Evolutionary conservation across 53 echinoderm and acorn worm genomes (phyloP), one percentile per base, ranked within the genome.

Genomic region (Patiria pectinifera): DNA sequence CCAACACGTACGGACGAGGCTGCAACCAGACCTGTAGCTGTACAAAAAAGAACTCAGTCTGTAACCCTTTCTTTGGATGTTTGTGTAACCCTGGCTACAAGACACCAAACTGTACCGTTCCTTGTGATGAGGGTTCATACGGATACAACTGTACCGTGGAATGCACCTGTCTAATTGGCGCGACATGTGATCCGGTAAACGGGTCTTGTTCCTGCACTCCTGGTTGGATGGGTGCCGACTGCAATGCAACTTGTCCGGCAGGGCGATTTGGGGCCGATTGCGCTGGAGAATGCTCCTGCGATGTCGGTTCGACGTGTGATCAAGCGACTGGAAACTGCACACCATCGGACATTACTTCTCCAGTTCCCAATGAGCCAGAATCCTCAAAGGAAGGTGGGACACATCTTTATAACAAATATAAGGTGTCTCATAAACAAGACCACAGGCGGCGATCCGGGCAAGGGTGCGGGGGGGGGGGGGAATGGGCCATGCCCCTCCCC

Each of bases 151-250:
- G 87, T 25, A 5, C 7, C 11, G 35, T 0, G 87, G 59, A 43
- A 0, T 87, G 87, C 78, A 61, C 78, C 76, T 87, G 87, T 78
- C 60, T 78, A 18, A 87, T 78, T 43, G 78, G 45, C 12, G 87
- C 87, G 5, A 3, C 59, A 9, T 87, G 87, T 78, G 87, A 87
- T 87, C 87, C 87, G 24, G 44, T 87, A 60, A 78, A 18, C 44
- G 87, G 87, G 78, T 61, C 76, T 60, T 87, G 87, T 87, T 26
- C 60, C 78, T 87, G 87, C 77, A 87, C 87, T 77, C 78, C 87
- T 35, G 87, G 87, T 71, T 87, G 87, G 87, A 62, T n/a, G 16
- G 78, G 78, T 49, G 25, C 78, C 14, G 44, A 24, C 35, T 87
- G 87, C 87, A 87, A 78, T 24, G 9, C 23, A 14, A 26, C 61